Percentiles rank a stretch among this genome's conserved stretches.
phyloP scores from a whole-genome alignment of 2,797 vertebrate genomes.

The Caiman crocodilus region DNA sequence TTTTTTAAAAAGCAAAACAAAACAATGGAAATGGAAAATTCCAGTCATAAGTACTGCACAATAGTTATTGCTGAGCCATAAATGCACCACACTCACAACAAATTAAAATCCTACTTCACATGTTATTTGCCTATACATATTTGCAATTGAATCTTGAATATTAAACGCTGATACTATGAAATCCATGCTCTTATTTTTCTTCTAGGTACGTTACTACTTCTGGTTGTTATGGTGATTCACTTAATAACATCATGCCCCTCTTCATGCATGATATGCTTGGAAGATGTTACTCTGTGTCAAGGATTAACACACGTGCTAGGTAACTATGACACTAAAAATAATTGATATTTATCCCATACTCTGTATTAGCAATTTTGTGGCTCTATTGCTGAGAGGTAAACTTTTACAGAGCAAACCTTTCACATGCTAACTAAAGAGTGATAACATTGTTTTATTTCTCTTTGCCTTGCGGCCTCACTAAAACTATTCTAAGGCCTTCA shows the following conservation, averaged over 20 bases:
- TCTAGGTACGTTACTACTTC: conserved; percentile 79
- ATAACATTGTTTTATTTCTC: neutral
- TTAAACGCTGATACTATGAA: neutral
- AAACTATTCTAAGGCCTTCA: conserved; percentile 3
- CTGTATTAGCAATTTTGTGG: neutral
- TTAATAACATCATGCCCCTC: conserved; percentile 74
- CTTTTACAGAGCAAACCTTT: neutral
- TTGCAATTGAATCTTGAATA: neutral
- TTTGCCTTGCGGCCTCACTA: neutral
- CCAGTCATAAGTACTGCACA: neutral
- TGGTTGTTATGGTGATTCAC: conserved; percentile 70
- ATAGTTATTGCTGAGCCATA: accelerated
- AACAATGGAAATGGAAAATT: neutral
- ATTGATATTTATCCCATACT: neutral
- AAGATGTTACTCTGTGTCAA: conserved; percentile 82
- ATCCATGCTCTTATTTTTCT: neutral
- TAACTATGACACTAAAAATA: conserved; percentile 51
- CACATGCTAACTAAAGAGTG: neutral
- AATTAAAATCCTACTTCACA: neutral
- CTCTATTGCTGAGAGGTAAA: neutral
- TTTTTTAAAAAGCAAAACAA: neutral
- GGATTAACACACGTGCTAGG: conserved; percentile 78
- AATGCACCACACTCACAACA: neutral
- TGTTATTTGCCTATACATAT: neutral
- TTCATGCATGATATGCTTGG: conserved; percentile 79